Evolutionary conservation across 2,888 invertebrate genomes (phyloP), one percentile per base, ranked within the genome.

Genomic region (Watsonalla cultraria): DNA sequence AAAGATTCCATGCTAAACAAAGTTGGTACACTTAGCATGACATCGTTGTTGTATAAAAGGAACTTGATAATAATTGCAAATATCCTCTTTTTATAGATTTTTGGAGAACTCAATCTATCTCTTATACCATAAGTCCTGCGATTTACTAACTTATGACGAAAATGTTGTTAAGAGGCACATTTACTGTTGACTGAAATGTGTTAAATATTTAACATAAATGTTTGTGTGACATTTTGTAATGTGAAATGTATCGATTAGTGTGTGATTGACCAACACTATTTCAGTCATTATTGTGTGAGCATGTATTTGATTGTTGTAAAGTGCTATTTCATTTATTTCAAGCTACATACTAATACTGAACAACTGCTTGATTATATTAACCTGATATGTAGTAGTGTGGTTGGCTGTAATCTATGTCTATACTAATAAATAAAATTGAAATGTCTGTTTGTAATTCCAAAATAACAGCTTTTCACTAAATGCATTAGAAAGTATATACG

Each of bases 131-230:
- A 42, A 42, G 42, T 8, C 11, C 42, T 42, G 5, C 0, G 42
- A 37, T 37, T 37, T 7, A 7, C 37, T 7, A 7, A 5, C 7
- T 2, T 24, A 24, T 24, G 2, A 24, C 37, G 5, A 37, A 37
- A 7, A 37, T 8, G 73, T 71, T 69, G 69, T 68, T 68, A 74
- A 70, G 65, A 59, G 68, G 74, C 68, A 73, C 68, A 68, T 62
- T 45, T 57, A 56, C 55, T 49, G 39, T 54, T 57, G 61, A 53
- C 60, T 69, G 73, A 68, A 71, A 66, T 62, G 64, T 53, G 62
- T 70, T 64, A 65, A 60, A 63, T 64, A 54, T 59, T 64, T 62
- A 56, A 52, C 9, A 54, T 50, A 14, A 15, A 13, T 46, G 62
- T 62, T 54, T 56, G 57, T 37, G 37, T 37, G 37, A 5, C 7